These are phyloP conservation scores for Nipponacmea schrenckii DNA, from an alignment of 2,888 invertebrate species.

Conservation along the genomic window DNA sequence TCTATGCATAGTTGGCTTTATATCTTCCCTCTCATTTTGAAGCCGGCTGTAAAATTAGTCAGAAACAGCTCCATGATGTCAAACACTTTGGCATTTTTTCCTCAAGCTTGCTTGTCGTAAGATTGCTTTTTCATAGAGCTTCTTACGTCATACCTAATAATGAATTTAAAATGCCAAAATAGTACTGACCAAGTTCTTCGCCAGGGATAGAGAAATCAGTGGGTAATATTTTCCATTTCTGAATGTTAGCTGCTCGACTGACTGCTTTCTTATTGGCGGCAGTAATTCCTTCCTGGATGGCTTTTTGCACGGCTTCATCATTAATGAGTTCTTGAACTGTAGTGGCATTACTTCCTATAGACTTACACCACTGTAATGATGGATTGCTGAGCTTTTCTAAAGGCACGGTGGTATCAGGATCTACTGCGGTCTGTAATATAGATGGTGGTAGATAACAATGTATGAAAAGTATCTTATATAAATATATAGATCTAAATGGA, in stretches of 20 bases:
- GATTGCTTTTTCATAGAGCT: too few species aligned
- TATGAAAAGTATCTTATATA: too few species aligned
- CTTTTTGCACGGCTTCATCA: constrained; percentile 73
- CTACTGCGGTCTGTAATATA: constrained; percentile 74
- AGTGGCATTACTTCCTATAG: constrained; percentile 70
- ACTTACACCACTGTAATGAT: constrained; percentile 74
- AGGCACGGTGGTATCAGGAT: constrained; percentile 79
- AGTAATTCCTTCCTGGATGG: constrained; percentile 83
- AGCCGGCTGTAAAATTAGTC: too few species aligned
- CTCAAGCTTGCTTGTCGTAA: too few species aligned
- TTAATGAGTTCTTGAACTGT: constrained; percentile 75
- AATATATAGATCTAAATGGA: too few species aligned
- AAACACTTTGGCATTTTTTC: too few species aligned
- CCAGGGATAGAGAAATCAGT: constrained; percentile 86
- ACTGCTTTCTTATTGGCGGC: constrained; percentile 82
- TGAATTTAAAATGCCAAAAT: too few species aligned
- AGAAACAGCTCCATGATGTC: too few species aligned
- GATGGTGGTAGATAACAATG: too few species aligned
- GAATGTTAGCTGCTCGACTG: constrained; percentile 88
- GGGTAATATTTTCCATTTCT: constrained; percentile 86
- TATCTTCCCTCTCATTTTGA: too few species aligned
- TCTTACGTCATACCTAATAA: too few species aligned
- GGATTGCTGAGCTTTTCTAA: constrained; percentile 77
- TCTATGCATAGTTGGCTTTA: too few species aligned
- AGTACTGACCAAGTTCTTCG: constrained; percentile 82